Evolutionary conservation across 2,888 invertebrate species (phyloP).

Genomic region (Cantharis rufa): DNA sequence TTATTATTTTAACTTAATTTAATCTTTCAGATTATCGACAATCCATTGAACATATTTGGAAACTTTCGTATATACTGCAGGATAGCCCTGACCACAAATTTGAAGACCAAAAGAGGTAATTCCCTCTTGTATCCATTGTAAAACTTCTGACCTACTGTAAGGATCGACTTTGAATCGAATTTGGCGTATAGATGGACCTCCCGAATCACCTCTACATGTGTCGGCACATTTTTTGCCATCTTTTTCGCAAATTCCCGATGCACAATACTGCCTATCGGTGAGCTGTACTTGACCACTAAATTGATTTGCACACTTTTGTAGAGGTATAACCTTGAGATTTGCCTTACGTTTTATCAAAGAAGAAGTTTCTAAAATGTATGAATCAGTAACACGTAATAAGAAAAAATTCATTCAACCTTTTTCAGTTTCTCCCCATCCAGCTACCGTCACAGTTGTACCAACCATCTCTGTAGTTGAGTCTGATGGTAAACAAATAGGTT

Average conservation of each 20-base stretch:
- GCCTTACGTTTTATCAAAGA: constrained; percentile 4
- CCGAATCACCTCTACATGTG: neutral
- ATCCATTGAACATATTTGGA: neutral
- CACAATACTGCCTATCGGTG: neutral
- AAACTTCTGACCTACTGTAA: no score
- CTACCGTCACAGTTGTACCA: neutral
- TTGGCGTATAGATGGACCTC: neutral
- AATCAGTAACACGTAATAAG: neutral
- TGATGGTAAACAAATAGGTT: neutral
- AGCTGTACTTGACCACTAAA: no score
- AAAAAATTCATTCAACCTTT: neutral
- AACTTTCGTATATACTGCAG: neutral
- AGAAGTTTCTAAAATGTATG: neutral
- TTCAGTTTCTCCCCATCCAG: constrained; percentile 3
- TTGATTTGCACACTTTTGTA: constrained; percentile 46
- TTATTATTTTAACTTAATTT: neutral
- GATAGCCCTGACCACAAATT: neutral
- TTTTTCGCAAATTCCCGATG: neutral
- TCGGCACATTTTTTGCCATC: neutral
- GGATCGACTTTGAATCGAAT: no score
- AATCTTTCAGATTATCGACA: neutral
- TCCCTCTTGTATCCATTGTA: neutral
- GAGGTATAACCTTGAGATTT: constrained; percentile 1
- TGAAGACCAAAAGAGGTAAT: neutral
- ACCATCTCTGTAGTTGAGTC: neutral